These are phyloP conservation scores for Helleia helle DNA, from an alignment of 2,888 invertebrate species.

Conservation along the genomic window DNA sequence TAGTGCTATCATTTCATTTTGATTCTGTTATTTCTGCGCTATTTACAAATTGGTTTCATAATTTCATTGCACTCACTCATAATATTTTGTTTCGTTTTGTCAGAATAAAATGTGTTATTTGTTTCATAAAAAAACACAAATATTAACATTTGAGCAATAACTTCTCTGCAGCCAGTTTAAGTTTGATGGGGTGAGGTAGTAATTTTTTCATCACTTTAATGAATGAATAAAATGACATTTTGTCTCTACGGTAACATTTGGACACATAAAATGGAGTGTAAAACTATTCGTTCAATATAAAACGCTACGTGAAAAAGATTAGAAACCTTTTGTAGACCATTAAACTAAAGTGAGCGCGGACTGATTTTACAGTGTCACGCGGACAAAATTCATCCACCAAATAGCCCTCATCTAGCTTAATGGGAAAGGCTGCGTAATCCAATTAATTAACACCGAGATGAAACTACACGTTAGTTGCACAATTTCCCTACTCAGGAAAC, in stretches of 20 bases:
- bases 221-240: too few species aligned
- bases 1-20: constrained; percentile 2
- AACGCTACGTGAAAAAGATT: neutral
- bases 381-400: constrained; percentile 55
- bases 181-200: too few species aligned
- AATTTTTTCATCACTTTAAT: too few species aligned
- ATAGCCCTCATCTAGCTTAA: constrained; percentile 56
- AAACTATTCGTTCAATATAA: too few species aligned
- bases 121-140: too few species aligned
- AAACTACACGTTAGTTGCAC: constrained; percentile 44
- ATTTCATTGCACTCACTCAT: too few species aligned
- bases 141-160: too few species aligned
- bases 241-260: too few species aligned
- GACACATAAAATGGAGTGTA: too few species aligned
- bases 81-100: too few species aligned
- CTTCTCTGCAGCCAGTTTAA: too few species aligned
- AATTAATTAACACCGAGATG: constrained; percentile 57
- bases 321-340: constrained; percentile 17
- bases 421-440: constrained; percentile 52
- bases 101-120: too few species aligned
- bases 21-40: neutral
- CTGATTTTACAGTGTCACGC: constrained; percentile 44
- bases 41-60: neutral
- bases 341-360: constrained; percentile 39
- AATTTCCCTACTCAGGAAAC: constrained; percentile 21